These are phyloP conservation scores for Stigmatopora argus DNA, from an alignment of 2,113 vertebrate genomes.

Conservation along the genomic window DNA sequence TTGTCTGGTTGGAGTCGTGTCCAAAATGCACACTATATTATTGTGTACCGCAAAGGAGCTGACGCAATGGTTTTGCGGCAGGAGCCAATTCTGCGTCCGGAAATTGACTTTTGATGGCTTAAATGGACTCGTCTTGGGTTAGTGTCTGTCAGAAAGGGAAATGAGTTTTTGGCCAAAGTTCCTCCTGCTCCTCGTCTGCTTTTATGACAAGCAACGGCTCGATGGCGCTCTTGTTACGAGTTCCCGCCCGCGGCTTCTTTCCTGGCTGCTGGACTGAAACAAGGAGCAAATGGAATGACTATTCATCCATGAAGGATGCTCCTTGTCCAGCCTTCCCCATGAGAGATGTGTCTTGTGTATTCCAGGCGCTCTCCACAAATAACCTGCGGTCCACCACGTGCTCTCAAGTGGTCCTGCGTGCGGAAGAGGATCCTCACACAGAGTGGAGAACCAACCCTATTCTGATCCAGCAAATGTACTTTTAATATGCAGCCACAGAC, in stretches of 20 bases:
- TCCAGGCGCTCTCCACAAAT: slow-evolving; percentile 42
- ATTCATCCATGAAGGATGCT: not conserved
- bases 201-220: no score
- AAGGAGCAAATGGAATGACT: not conserved
- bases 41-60: no score
- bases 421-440: not conserved
- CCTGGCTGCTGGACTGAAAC: not conserved
- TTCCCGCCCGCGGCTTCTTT: slow-evolving; percentile 5
- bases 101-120: no score
- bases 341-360: slow-evolving; percentile 12
- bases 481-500: slow-evolving; percentile 5
- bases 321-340: not conserved
- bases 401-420: not conserved
- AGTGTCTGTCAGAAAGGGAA: no score
- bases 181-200: no score
- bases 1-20: not conserved
- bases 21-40: not conserved
- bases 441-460: no score
- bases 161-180: no score
- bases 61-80: no score
- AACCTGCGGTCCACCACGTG: not conserved
- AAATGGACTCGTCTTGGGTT: no score
- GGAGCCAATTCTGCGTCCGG: no score
- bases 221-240: slow-evolving; percentile 11
- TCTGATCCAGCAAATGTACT: no score